phyloP scores from a whole-genome alignment of 1,140 invertebrate species.

The Drosophila bipectinata region DNA sequence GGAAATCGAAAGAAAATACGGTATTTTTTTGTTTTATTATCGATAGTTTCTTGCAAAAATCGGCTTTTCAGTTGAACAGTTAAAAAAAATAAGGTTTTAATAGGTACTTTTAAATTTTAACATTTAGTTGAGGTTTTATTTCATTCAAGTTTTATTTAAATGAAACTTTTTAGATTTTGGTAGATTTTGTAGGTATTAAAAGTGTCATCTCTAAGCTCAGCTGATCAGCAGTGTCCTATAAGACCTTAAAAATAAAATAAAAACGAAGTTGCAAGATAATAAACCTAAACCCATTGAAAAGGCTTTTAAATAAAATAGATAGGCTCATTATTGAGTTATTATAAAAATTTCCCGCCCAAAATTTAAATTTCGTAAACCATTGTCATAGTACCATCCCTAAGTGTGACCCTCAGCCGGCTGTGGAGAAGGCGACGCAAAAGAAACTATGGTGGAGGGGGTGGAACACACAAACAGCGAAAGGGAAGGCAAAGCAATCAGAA shows the following conservation, averaged over 20 bases:
- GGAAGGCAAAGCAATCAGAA: slow-evolving; percentile 1
- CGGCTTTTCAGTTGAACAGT: too few species aligned
- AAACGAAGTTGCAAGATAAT: too few species aligned
- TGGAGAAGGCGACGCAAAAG: not conserved
- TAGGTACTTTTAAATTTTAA: too few species aligned
- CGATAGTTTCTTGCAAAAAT: not conserved
- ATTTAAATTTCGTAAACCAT: not conserved
- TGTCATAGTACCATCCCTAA: not conserved
- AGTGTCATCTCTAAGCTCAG: not conserved
- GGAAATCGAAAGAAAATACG: not conserved
- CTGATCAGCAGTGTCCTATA: not conserved
- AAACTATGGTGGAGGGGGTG: not conserved
- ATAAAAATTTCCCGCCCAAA: not conserved
- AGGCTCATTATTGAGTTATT: too few species aligned
- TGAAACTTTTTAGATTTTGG: not conserved
- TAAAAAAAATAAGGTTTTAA: too few species aligned
- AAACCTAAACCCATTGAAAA: too few species aligned
- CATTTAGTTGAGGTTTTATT: too few species aligned
- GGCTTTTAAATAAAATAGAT: too few species aligned
- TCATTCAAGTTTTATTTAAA: too few species aligned
- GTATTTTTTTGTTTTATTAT: not conserved
- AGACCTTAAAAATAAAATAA: not conserved
- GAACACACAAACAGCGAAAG: not conserved
- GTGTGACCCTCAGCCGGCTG: not conserved
- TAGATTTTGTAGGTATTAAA: not conserved